Percentiles rank a stretch among this genome's conserved stretches.
phyloP scores from a whole-genome alignment of 1,140 invertebrate genomes.

The Drosophila watanabei region DNA sequence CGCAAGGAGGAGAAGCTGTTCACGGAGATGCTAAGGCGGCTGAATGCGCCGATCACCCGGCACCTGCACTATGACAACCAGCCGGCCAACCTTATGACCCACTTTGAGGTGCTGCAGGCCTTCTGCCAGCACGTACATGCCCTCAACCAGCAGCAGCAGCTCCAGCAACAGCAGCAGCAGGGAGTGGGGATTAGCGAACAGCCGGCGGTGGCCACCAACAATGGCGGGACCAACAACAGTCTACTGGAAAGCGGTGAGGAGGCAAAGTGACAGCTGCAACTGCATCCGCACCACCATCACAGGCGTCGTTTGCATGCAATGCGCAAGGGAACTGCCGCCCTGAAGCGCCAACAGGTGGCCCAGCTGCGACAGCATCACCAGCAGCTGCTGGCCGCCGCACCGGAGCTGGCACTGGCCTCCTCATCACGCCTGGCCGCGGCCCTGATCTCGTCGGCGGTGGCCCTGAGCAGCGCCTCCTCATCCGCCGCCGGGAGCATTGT shows the following conservation, averaged over 20 bases:
- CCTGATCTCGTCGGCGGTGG: slow-evolving; percentile 72
- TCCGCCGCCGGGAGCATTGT: slow-evolving; percentile 64
- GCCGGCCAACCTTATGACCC: slow-evolving; percentile 88
- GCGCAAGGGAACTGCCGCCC: slow-evolving; percentile 70
- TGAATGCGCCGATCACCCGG: slow-evolving; percentile 88
- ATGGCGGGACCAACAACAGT: slow-evolving; percentile 60
- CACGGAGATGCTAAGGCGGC: slow-evolving; percentile 88
- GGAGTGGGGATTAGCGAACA: slow-evolving; percentile 30
- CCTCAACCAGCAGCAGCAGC: slow-evolving; percentile 73
- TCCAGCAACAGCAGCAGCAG: slow-evolving; percentile 57
- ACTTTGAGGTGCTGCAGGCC: slow-evolving; percentile 90
- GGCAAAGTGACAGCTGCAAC: slow-evolving; percentile 84
- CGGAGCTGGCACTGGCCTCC: slow-evolving; percentile 49
- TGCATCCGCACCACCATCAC: slow-evolving; percentile 78
- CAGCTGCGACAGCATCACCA: slow-evolving; percentile 70
- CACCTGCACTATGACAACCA: slow-evolving; percentile 89
- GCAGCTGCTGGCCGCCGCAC: slow-evolving; percentile 54
- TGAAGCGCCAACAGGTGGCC: slow-evolving; percentile 70
- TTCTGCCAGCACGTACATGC: slow-evolving; percentile 86
- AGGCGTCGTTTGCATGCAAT: slow-evolving; percentile 80
- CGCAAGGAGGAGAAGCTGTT: slow-evolving; percentile 92
- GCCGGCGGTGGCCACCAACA: slow-evolving; percentile 37
- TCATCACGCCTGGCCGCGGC: slow-evolving; percentile 72
- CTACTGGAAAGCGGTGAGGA: slow-evolving; percentile 70
- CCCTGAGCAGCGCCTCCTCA: slow-evolving; percentile 64